These are phyloP conservation scores for Apistogramma diplotaenia DNA, from an alignment of 2,113 vertebrate species.

Conservation along the genomic window DNA sequence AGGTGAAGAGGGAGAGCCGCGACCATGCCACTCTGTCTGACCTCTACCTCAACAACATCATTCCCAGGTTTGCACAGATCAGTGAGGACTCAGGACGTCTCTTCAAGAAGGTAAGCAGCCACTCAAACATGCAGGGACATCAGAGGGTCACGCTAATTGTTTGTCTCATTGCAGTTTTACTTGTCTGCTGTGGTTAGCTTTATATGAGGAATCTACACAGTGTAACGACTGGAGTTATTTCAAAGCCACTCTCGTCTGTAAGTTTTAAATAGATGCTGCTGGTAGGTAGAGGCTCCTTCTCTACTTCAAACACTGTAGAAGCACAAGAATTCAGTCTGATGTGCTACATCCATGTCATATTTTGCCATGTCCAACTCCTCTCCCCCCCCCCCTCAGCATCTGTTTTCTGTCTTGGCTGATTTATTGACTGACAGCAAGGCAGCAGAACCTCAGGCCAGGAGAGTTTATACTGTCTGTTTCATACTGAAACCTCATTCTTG, in stretches of 20 bases:
- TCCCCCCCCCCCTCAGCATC: constrained; percentile 1
- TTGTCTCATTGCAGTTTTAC: not conserved
- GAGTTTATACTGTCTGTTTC: constrained; percentile 10
- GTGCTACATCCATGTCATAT: not conserved
- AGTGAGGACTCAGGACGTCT: constrained; percentile 95
- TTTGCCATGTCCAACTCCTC: not conserved
- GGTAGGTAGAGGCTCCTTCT: not conserved
- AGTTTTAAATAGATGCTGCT: not conserved
- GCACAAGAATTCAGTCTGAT: not conserved
- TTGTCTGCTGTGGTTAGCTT: not conserved
- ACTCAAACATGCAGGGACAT: not conserved
- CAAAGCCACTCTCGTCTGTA: not conserved
- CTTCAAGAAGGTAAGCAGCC: constrained; percentile 90
- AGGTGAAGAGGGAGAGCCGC: constrained; percentile 96
- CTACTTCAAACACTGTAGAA: not conserved
- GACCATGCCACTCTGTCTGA: constrained; percentile 96
- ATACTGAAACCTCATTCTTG: constrained; percentile 13
- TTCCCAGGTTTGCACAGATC: constrained; percentile 96
- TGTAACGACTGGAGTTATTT: not conserved
- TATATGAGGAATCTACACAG: not conserved
- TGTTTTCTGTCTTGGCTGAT: constrained; percentile 38
- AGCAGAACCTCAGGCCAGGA: constrained; percentile 6
- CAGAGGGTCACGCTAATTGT: not conserved
- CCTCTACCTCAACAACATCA: constrained; percentile 99
- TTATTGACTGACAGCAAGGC: constrained; percentile 18